A percentile compares a stretch with the other conserved stretches of the same genome.
These are phyloP conservation scores for Falco cherrug DNA, from an alignment of 2,797 vertebrate species.

Conservation along the genomic window DNA sequence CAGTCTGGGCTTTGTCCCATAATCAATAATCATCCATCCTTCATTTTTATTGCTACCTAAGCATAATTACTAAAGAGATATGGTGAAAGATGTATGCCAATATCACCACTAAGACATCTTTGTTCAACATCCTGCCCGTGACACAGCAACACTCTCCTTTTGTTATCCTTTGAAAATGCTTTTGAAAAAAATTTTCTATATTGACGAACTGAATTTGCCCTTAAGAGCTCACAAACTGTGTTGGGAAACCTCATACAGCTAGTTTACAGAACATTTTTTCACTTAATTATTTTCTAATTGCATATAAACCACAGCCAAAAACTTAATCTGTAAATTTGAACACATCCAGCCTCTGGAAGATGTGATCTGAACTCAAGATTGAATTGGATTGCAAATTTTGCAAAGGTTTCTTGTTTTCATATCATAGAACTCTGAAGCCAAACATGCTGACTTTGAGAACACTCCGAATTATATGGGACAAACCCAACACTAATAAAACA, in stretches of 20 bases:
- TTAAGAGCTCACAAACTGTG: neutral
- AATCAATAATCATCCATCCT: constrained; percentile 49
- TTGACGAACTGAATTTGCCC: neutral
- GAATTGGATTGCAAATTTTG: neutral
- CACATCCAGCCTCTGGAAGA: neutral
- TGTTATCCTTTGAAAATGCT: neutral
- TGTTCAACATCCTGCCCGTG: constrained; percentile 6
- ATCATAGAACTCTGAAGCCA: neutral
- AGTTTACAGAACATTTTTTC: neutral
- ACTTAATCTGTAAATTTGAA: neutral
- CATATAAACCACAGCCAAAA: neutral
- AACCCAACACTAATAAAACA: neutral
- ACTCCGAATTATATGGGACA: neutral
- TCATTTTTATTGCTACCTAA: constrained; percentile 56
- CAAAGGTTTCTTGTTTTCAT: neutral
- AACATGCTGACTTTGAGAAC: neutral
- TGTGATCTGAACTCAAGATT: neutral
- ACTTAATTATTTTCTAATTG: neutral
- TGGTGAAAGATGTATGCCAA: neutral
- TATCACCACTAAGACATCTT: neutral
- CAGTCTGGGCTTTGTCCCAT: constrained; percentile 34
- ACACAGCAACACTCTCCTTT: neutral
- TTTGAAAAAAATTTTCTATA: neutral
- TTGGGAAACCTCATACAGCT: neutral
- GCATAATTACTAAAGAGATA: constrained; percentile 25